Conservation (phyloP, 2,888 invertebrate species). For the Nymphalis polychloros region DNA sequence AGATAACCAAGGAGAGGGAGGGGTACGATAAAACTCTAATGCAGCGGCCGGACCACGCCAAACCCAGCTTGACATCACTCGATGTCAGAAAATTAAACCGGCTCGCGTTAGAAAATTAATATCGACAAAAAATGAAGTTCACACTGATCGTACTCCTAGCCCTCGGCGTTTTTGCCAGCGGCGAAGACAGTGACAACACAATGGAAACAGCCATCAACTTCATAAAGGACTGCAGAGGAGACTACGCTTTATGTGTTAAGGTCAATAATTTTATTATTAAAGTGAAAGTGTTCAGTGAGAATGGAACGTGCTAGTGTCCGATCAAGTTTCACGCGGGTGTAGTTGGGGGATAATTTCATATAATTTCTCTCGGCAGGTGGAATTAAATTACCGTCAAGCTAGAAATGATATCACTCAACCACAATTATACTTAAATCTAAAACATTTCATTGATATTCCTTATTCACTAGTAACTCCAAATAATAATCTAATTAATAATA, state of each 20-base stretch:
- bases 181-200: conserved; percentile 77
- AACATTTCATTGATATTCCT: conserved; percentile 3
- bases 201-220: conserved; percentile 85
- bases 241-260: conserved; percentile 87
- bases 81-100: conserved; percentile 66
- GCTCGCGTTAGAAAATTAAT: conserved; percentile 47
- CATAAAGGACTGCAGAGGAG: conserved; percentile 86
- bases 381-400: conserved; percentile 26
- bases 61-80: conserved; percentile 73
- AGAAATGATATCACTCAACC: conserved; percentile 11
- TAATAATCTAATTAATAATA: conserved; percentile 22
- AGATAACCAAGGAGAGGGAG: conserved; percentile 58
- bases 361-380: conserved; percentile 44
- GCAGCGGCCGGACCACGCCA: conserved; percentile 59
- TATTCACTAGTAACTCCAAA: conserved; percentile 8
- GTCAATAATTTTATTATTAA: conserved; percentile 75
- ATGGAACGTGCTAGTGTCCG: conserved; percentile 46
- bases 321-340: conserved; percentile 43
- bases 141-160: conserved; percentile 60
- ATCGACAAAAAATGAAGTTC: conserved; percentile 64
- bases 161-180: conserved; percentile 66
- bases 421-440: conserved; percentile 19
- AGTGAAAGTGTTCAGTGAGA: conserved; percentile 71
- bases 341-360: conserved; percentile 43
- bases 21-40: conserved; percentile 77